Base-by-base conservation (phyloP, 2,797 vertebrate species). In the Ptychobarbus kaznakovi region DNA sequence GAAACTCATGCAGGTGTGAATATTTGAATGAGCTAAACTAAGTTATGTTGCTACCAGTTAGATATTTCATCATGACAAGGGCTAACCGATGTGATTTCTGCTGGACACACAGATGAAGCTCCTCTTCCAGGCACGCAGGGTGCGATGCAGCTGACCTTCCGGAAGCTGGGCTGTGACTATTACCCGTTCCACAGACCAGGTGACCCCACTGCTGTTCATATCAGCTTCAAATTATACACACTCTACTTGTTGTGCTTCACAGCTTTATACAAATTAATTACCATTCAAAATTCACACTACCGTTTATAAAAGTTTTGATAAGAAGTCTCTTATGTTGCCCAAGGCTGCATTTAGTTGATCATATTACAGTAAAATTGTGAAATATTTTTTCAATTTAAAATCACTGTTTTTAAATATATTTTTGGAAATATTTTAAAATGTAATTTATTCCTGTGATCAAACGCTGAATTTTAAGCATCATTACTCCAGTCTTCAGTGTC, bases 121-220 rank as follows among this genome's bases (percentile, higher is more conserved):
- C 93, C 96, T 79, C 94, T 96, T 8, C 93, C 96, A 61, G 96
- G 97, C 81, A 93, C 95, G 63, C 97, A 97, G n/a, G 98, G 98
- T 70, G 97, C 98, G 86, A 99, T 99, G 93, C 98, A 99, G 93
- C 95, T 99, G 88, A 99, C 98, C 28, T 97, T 99, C 89, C 96
- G 94, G 90, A 97, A 95, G 87, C 96, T 99, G 92, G 97, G 96
- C 6, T 97, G 97, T 86, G 98, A 99, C 93, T 99, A 97, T 92
- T 99, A 99, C 84, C 98, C 98, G 9, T 94, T 97, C 92, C 98
- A 99, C 92, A 95, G 95, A 91, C 96, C 97, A 92, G 97, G 98
- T 99, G 95, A 94, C 66, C 58, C 6, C 4, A 40, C 35, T 28
- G 28, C 12, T 4, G 2, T 40, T 51, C 42, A 35, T 15, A 66